These are phyloP conservation scores for Dolichallabes microphthalmus DNA, from an alignment of 2,113 vertebrate species.

Conservation along the genomic window DNA sequence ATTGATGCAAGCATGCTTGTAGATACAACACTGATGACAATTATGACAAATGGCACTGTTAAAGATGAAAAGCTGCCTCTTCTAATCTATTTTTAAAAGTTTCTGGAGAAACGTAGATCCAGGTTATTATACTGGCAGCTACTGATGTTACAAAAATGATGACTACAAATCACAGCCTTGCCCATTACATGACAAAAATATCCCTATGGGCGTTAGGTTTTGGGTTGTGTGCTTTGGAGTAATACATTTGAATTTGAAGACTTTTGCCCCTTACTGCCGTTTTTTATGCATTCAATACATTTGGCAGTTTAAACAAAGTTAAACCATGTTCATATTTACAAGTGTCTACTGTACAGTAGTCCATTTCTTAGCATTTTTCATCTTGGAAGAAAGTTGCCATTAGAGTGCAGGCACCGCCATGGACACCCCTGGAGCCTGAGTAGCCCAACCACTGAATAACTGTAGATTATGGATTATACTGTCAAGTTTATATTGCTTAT, in stretches of 20 bases:
- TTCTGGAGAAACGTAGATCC: constrained; percentile 42
- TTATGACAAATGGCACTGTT: constrained; percentile 50
- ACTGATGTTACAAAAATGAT: constrained; percentile 56
- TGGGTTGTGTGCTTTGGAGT: constrained; percentile 39
- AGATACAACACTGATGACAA: constrained; percentile 55
- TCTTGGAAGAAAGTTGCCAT: not conserved
- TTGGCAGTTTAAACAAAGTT: not conserved
- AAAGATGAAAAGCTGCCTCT: constrained; percentile 50
- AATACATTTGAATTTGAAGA: constrained; percentile 54
- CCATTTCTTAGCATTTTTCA: not conserved
- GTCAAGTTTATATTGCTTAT: too few species aligned
- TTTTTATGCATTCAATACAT: not conserved
- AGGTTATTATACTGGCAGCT: constrained; percentile 54
- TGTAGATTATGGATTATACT: not conserved
- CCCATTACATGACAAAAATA: constrained; percentile 58
- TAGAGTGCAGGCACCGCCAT: not conserved
- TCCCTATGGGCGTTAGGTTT: constrained; percentile 52
- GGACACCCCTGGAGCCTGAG: not conserved
- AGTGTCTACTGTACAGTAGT: not conserved
- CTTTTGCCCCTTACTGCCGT: not conserved
- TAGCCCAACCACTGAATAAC: not conserved
- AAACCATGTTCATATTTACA: constrained; percentile 3
- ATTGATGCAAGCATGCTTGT: constrained; percentile 63
- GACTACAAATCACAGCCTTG: constrained; percentile 53
- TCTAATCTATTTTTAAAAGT: constrained; percentile 55